Evolutionary conservation across 2,797 vertebrate species (phyloP), one percentile per base, ranked within the genome.

Genomic region (Cyprinella venusta): DNA sequence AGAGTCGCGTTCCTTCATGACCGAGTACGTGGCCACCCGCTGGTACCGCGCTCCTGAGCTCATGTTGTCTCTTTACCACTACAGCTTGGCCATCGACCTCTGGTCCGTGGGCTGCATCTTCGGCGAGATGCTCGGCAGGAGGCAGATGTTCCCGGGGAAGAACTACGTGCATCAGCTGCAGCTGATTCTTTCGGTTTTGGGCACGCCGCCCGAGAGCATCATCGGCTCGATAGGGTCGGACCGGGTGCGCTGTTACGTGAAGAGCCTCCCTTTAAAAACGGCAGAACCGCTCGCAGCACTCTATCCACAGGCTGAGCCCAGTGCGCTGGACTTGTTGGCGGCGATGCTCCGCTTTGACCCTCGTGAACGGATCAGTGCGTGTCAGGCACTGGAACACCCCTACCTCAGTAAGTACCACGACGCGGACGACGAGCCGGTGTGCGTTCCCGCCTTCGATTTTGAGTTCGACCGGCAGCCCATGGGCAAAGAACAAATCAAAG

Each of bases 51-150:
- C 97, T 2, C 97, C 97, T 0, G 97, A 98, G 69, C 96, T 98
- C 33, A 95, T 98, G 94, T 93, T 98, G 30, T 97, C 97, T 0
- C 90, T 98, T 68, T 96, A 97, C 2, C 96, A 97, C 86, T 98
- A 98, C 80, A 97, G 94, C 0, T 93, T 96, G 90, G 97, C 97
- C 40, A 97, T 98, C 0, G 97, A 98, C 89, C 88, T 98, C 88
- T 98, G 97, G 97, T 98, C 97, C 0, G 97, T 97, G 24, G 97
- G 97, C 59, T 97, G 97, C 90, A 97, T 97, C 89, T 97, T 98
- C 61, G 97, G 96, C 0, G 97, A 98, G 91, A 98, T 98, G 97
- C 90, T 98, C 68, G 97, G 96, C 1, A 94, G 97, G 6, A 96
- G 95, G 79, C 97, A 97, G 91, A 94, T 98, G 68, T 98, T 98